A percentile compares a stretch with the other conserved stretches of the same genome.
Conservation (phyloP, 2,113 vertebrate genomes). For the Bettongia penicillata region DNA sequence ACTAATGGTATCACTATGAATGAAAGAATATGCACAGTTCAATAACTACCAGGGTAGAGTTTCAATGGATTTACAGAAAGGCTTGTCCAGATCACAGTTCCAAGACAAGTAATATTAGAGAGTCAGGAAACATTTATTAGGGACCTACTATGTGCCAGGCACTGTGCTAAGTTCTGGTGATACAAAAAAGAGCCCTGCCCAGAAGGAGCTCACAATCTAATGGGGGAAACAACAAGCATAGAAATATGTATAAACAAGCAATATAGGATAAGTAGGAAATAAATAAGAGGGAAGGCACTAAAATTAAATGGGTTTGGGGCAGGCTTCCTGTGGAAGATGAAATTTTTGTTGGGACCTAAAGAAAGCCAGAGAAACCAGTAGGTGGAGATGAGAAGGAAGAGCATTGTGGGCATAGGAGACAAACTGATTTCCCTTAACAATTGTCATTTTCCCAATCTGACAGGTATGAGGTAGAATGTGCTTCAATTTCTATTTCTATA, state of each 20-base stretch:
- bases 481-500: background rate
- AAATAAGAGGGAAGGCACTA: no score
- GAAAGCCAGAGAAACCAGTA: no score
- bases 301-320: no score
- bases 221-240: background rate
- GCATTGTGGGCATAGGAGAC: background rate
- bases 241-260: background rate
- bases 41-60: background rate
- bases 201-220: background rate
- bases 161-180: background rate
- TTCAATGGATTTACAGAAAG: background rate
- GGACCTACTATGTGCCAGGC: background rate
- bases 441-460: background rate
- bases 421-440: background rate
- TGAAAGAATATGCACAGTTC: background rate
- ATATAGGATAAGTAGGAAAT: background rate
- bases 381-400: background rate
- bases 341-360: no score
- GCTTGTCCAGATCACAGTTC: background rate
- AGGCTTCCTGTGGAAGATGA: no score
- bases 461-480: background rate
- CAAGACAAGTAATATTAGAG: background rate
- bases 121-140: background rate
- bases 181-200: background rate
- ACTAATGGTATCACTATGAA: background rate